Evolutionary conservation across 2,113 vertebrate genomes (phyloP).

Genomic region (Menura novaehollandiae): DNA sequence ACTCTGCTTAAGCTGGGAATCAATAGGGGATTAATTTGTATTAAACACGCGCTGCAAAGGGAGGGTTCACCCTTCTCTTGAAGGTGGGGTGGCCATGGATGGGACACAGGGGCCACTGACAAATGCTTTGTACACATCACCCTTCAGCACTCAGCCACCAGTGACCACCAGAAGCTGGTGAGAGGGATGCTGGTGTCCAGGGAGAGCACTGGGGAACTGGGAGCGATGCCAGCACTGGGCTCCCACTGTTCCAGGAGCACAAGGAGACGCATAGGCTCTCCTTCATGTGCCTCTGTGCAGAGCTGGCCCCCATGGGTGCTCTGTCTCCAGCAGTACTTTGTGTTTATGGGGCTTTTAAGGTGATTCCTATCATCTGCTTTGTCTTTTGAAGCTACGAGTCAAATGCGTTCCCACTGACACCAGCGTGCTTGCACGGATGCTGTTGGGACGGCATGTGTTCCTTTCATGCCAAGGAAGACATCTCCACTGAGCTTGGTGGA

Average conservation of each 20-base stretch:
- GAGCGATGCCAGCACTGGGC: background rate
- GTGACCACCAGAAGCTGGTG: background rate
- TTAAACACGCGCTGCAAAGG: background rate
- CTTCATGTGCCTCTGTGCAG: fast-evolving
- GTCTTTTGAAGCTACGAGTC: background rate
- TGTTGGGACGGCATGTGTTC: background rate
- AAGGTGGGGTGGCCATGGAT: background rate
- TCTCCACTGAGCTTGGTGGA: background rate
- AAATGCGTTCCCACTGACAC: background rate
- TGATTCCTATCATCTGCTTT: background rate
- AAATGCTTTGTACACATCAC: background rate
- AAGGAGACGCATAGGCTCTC: background rate
- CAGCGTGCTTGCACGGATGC: fast-evolving
- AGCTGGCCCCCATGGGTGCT: background rate
- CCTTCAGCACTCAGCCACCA: background rate
- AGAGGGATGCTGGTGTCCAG: background rate
- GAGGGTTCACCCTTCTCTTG: background rate
- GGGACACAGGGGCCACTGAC: background rate
- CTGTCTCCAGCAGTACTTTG: background rate
- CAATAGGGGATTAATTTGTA: conserved; percentile 6
- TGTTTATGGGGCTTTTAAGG: background rate
- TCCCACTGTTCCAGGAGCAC: background rate
- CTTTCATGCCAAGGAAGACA: background rate
- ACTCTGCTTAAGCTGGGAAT: conserved; percentile 11
- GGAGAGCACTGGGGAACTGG: background rate